Conservation (phyloP, 2,113 vertebrate genomes). For the Crypturellus undulatus region DNA sequence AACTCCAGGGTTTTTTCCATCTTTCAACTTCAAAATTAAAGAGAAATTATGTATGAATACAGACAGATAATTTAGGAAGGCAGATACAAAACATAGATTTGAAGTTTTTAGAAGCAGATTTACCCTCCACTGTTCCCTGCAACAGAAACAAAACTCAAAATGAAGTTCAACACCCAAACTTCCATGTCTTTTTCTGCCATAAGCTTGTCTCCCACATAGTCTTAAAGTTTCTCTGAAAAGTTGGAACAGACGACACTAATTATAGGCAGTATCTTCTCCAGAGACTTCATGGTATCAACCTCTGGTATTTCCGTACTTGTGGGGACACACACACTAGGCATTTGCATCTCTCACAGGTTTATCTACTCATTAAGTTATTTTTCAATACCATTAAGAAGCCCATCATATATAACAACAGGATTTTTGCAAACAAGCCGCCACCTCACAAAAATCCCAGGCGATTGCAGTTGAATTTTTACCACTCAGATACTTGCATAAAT, state of each 20-base stretch:
- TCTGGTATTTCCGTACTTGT: background rate
- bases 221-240: background rate
- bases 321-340: background rate
- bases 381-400: background rate
- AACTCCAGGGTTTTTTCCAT: background rate
- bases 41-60: background rate
- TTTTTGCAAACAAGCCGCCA: background rate
- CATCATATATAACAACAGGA: fast-evolving
- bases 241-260: background rate
- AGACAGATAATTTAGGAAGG: fast-evolving
- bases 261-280: background rate
- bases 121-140: background rate
- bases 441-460: too few relatives aligned
- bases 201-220: fast-evolving
- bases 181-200: background rate
- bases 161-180: fast-evolving
- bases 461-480: background rate
- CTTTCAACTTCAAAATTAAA: background rate
- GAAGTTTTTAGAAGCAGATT: background rate
- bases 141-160: fast-evolving
- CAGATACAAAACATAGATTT: background rate
- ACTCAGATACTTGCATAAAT: background rate
- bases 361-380: background rate
- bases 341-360: background rate
- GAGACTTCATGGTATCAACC: background rate